Conservation (phyloP, 1,140 invertebrate genomes). For the Tetramorium alpestre region DNA sequence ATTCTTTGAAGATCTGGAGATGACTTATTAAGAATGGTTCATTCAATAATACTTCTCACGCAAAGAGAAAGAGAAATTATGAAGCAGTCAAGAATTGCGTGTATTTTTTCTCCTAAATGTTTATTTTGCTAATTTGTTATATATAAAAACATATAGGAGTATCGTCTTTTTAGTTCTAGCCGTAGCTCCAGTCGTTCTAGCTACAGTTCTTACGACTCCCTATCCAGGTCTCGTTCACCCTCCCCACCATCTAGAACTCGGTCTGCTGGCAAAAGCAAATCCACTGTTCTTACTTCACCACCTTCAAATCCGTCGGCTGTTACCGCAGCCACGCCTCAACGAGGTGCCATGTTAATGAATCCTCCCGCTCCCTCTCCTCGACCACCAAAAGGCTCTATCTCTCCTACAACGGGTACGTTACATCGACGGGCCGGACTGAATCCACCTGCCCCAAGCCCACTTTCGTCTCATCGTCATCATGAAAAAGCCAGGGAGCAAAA, state of each 20-base stretch:
- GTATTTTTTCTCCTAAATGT: neutral
- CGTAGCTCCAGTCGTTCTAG: slow-evolving; percentile 86
- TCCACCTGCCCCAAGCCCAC: slow-evolving; percentile 82
- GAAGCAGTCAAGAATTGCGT: neutral
- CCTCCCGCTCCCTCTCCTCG: slow-evolving; percentile 88
- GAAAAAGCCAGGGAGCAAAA: slow-evolving; percentile 82
- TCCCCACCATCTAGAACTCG: slow-evolving; percentile 82
- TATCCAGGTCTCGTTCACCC: slow-evolving; percentile 87
- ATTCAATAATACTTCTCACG: neutral
- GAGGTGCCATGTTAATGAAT: slow-evolving; percentile 89
- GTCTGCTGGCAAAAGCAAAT: slow-evolving; percentile 79
- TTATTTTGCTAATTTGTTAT: neutral
- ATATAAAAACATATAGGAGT: slow-evolving; percentile 36
- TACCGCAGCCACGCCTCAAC: slow-evolving; percentile 73
- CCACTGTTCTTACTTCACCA: slow-evolving; percentile 77
- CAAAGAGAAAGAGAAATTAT: neutral
- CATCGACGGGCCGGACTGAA: slow-evolving; percentile 84
- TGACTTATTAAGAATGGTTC: neutral
- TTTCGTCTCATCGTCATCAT: slow-evolving; percentile 79
- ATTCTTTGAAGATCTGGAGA: neutral
- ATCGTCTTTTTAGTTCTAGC: slow-evolving; percentile 84
- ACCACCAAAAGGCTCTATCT: slow-evolving; percentile 80
- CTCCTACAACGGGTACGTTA: slow-evolving; percentile 80
- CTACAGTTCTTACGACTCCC: slow-evolving; percentile 86
- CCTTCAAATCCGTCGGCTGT: slow-evolving; percentile 61